These are phyloP conservation scores for Lathronympha strigana DNA, from an alignment of 2,888 invertebrate species.

Conservation along the genomic window DNA sequence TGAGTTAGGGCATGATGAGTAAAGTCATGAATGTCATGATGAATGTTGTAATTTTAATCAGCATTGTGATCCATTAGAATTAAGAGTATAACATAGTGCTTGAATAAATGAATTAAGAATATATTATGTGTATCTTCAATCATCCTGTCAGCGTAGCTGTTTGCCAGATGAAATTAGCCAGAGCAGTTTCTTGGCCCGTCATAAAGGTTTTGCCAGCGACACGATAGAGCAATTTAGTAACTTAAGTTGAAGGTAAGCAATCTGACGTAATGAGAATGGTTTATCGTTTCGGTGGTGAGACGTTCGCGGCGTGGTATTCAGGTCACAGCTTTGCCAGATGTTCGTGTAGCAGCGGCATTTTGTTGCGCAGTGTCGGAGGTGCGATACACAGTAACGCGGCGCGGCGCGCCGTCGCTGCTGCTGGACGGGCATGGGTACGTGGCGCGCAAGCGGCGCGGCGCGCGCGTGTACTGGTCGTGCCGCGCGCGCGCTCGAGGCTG, in stretches of 20 bases:
- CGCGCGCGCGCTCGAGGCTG: conserved; percentile 67
- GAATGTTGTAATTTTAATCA: conserved; percentile 30
- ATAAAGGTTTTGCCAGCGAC: not conserved
- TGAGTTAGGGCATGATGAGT: too few species aligned
- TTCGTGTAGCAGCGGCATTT: conserved; percentile 7
- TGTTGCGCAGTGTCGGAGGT: conserved; percentile 53
- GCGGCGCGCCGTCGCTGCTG: conserved; percentile 74
- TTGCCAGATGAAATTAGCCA: not conserved
- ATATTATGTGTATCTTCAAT: not conserved
- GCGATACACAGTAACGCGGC: conserved; percentile 73
- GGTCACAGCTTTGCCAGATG: not conserved
- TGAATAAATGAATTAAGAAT: conserved; percentile 50
- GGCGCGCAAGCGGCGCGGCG: conserved; percentile 73
- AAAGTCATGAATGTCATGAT: too few species aligned
- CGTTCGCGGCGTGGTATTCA: not conserved
- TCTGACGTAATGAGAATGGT: not conserved
- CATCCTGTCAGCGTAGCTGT: not conserved
- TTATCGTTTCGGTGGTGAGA: too few species aligned
- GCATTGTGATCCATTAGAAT: conserved; percentile 55
- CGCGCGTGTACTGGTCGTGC: conserved; percentile 78
- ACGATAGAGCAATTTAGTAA: not conserved
- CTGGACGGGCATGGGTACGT: conserved; percentile 70
- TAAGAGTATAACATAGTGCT: conserved; percentile 51
- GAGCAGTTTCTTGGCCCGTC: not conserved
- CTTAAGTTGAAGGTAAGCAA: not conserved